These are phyloP conservation scores for Drosophila punjabiensis DNA, from an alignment of 1,140 invertebrate genomes.

Conservation along the genomic window DNA sequence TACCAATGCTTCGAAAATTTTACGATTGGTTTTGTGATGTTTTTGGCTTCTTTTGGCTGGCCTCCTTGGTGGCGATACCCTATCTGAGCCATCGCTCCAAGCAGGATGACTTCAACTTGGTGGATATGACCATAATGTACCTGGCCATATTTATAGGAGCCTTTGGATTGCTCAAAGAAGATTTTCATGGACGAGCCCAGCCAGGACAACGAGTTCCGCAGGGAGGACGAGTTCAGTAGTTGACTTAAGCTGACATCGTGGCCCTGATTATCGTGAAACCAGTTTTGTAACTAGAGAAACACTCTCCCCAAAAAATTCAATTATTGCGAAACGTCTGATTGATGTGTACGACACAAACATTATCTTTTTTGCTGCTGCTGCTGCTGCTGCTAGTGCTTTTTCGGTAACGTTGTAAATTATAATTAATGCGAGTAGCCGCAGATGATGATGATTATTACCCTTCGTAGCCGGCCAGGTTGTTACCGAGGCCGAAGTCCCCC, in stretches of 20 bases:
- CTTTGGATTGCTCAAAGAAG: constrained; percentile 14
- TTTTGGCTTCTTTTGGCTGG: constrained; percentile 12
- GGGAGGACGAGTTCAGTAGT: background rate
- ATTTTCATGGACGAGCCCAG: background rate
- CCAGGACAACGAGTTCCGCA: background rate
- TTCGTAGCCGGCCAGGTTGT: constrained; percentile 77
- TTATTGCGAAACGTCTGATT: constrained; percentile 48
- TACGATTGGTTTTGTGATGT: background rate
- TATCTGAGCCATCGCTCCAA: constrained; percentile 39
- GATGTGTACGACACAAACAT: constrained; percentile 49
- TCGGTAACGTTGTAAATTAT: constrained; percentile 28
- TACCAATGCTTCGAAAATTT: background rate
- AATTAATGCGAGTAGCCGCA: constrained; percentile 50
- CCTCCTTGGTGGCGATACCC: constrained; percentile 37
- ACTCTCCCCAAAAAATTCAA: constrained; percentile 21
- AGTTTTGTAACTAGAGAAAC: constrained; percentile 9
- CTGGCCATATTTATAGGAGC: constrained; percentile 11
- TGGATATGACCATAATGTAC: constrained; percentile 50
- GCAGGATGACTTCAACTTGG: constrained; percentile 14
- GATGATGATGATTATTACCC: constrained; percentile 69
- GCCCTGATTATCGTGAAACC: constrained; percentile 16
- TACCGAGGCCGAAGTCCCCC: constrained; percentile 45
- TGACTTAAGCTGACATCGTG: background rate
- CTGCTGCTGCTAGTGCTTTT: constrained; percentile 3
- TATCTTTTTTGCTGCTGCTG: constrained; percentile 18